Percentiles rank a stretch among this genome's conserved stretches.
These are phyloP conservation scores for Pelvicachromis taeniatus DNA, from an alignment of 2,113 vertebrate genomes.

Conservation along the genomic window DNA sequence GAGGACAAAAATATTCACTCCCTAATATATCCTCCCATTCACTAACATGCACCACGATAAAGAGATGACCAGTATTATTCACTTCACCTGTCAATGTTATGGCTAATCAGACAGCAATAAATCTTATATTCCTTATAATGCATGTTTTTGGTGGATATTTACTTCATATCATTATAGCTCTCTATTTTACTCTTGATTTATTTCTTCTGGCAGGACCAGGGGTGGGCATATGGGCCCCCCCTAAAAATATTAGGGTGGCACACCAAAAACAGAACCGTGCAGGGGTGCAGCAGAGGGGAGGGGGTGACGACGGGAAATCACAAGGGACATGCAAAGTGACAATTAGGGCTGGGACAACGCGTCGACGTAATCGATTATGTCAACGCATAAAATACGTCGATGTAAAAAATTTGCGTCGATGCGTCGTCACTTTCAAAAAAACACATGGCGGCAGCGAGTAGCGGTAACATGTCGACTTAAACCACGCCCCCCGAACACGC, in stretches of 20 bases:
- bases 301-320: too few species aligned
- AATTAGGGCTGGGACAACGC: too few species aligned
- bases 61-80: not conserved
- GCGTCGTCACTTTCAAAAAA: too few species aligned
- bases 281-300: not conserved
- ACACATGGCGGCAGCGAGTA: too few species aligned
- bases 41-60: not conserved
- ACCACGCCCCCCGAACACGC: too few species aligned
- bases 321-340: too few species aligned
- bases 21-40: not conserved
- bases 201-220: not conserved
- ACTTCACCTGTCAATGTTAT: not conserved
- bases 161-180: not conserved
- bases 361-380: too few species aligned
- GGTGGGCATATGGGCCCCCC: not conserved
- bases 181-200: not conserved
- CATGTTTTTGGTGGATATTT: not conserved
- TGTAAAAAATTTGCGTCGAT: too few species aligned
- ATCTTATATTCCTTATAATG: not conserved
- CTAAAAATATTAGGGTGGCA: not conserved
- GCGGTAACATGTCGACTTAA: too few species aligned
- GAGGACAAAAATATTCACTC: not conserved
- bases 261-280: not conserved
- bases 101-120: not conserved
- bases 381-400: too few species aligned